A percentile compares a stretch with the other conserved stretches of the same genome.
Conservation (phyloP, 2,797 vertebrate species). For the Pantherophis alleghaniensis region DNA sequence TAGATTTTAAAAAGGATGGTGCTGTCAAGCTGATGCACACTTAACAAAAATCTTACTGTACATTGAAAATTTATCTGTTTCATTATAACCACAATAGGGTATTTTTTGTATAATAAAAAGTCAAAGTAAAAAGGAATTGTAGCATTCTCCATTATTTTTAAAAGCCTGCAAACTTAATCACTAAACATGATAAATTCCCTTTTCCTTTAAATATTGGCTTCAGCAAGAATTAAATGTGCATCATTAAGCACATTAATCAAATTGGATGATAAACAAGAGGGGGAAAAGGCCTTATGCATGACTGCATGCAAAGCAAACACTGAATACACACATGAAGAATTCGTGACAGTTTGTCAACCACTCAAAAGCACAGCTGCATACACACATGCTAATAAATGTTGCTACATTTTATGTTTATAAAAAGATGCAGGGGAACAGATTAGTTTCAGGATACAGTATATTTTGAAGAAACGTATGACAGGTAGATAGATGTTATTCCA, state of each 20-base stretch:
- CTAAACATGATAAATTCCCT: background rate
- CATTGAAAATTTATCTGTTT: background rate
- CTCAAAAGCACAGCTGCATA: constrained; percentile 14
- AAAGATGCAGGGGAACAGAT: constrained; percentile 15
- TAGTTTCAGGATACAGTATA: constrained; percentile 48
- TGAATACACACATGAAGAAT: constrained; percentile 46
- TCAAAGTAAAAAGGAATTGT: background rate
- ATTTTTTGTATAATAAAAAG: background rate
- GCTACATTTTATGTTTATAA: constrained; percentile 40
- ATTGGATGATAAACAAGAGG: background rate
- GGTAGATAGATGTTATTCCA: background rate
- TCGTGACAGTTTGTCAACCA: constrained; percentile 52
- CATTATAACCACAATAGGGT: background rate
- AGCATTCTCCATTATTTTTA: background rate
- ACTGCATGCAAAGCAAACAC: background rate
- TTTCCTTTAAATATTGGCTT: background rate
- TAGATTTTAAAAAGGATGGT: background rate
- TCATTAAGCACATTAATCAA: background rate
- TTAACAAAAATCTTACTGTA: background rate
- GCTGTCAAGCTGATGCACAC: background rate
- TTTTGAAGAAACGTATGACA: constrained; percentile 53
- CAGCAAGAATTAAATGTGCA: background rate
- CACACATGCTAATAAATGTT: constrained; percentile 35
- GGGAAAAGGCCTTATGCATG: background rate
- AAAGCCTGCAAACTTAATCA: background rate